Base-by-base conservation (phyloP, 2,797 vertebrate species). In the Podarcis siculus region DNA sequence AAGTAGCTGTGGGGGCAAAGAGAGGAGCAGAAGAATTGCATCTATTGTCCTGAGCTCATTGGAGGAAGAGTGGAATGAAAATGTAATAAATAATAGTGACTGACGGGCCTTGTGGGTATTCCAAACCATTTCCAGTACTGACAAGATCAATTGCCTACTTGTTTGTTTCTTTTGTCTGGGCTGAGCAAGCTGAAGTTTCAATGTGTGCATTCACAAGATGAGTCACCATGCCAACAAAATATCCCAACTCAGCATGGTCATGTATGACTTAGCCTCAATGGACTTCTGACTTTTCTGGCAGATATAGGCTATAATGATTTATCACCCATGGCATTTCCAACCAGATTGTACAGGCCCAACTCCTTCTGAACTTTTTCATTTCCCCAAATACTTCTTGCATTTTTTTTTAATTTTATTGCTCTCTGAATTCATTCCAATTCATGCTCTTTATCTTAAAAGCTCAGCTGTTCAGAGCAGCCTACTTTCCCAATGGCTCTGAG, bases 401-500 rank as follows among this genome's bases (percentile, higher is more conserved):
- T 42, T 35, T 32, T 32, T 35, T 19, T 90, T 92, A 79, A 64
- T 30, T 7, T 4, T 75, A 76, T 69, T 86, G 77, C 45, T 94
- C 64, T 61, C 12, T 90, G 89, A 95, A 91, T 87, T 91, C 93
- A 92, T 95, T 94, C 94, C 91, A 94, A 88, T 94, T 91, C 90
- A 58, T 67, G 86, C 82, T 67, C 79, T 90, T 93, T 95, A 90
- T 94, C 94, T 91, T 92, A 93, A 95, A 95, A 91, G 64, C 89
- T 90, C 85, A 91, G 90, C 89, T 92, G 92, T 92, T 86, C 3
- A 3, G 93, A 95, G 91, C 61, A 93, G 90, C 82, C 85, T 87
- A 90, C 91, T 95, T 93, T 92, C 94, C 94, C 93, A 93, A 92
- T 37, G 85, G 92, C 87, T 91, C 88, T 90, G 95, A 94, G 90